Conservation (phyloP, 2,797 vertebrate species). For the Parauchenoglanis punctatus region DNA sequence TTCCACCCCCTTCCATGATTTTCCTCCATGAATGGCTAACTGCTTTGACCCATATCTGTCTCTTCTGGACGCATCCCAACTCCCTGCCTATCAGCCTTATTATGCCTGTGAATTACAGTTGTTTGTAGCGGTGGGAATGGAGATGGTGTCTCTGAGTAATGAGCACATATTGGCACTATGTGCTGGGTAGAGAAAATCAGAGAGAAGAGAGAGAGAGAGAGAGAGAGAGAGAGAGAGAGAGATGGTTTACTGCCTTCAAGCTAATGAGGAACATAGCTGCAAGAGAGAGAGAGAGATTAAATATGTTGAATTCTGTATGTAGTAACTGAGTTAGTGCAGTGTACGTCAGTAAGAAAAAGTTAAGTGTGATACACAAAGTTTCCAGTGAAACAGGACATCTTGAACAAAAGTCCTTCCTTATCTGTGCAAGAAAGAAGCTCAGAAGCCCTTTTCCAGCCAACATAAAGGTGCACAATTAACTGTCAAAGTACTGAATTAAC, state of each 20-base stretch:
- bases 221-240: not conserved
- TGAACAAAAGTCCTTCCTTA: not conserved
- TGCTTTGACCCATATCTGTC: conserved; percentile 73
- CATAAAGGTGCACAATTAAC: not conserved
- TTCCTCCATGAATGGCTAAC: conserved; percentile 56
- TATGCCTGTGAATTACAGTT: conserved; percentile 78
- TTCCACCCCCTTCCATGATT: conserved; percentile 51
- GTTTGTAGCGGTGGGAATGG: conserved; percentile 58
- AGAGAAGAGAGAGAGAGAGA: conserved; percentile 25
- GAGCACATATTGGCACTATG: conserved; percentile 63
- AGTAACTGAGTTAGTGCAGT: not conserved
- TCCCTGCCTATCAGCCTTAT: conserved; percentile 74
- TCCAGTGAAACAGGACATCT: not conserved
- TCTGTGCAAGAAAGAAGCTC: not conserved
- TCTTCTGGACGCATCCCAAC: conserved; percentile 71
- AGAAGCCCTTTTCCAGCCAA: not conserved
- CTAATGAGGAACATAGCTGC: conserved; percentile 15
- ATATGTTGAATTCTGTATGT: not conserved
- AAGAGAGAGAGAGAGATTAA: not conserved
- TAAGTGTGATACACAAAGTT: not conserved
- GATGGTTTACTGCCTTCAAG: not conserved
- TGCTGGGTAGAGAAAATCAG: conserved; percentile 38
- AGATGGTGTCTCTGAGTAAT: conserved; percentile 56
- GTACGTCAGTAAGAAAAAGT: not conserved
- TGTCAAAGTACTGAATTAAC: not conserved